These are phyloP conservation scores for Dorcus hopei DNA, from an alignment of 2,888 invertebrate genomes.

Conservation along the genomic window DNA sequence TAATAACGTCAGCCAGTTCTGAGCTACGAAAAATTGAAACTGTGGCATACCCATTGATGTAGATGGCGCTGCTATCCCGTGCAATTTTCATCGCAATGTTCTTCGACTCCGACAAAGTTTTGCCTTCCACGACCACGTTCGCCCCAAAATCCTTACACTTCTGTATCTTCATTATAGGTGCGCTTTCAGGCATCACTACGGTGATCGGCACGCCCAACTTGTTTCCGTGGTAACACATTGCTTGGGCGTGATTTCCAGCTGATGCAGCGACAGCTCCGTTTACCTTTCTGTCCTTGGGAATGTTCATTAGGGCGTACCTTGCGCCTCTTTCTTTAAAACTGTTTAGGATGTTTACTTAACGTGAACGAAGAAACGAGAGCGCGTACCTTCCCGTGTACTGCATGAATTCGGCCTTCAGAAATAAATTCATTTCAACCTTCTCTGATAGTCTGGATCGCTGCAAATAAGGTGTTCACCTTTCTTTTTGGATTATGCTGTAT, in stretches of 20 bases:
- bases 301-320: slow-evolving; percentile 46
- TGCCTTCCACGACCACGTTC: slow-evolving; percentile 62
- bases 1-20: neutral
- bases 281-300: slow-evolving; percentile 36
- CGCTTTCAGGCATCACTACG: slow-evolving; percentile 49
- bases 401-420: slow-evolving; percentile 11
- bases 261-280: slow-evolving; percentile 52
- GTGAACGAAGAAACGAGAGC: neutral
- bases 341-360: neutral
- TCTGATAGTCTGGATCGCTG: slow-evolving; percentile 12
- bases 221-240: slow-evolving; percentile 51
- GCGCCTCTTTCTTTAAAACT: slow-evolving; percentile 22
- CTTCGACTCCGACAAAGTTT: slow-evolving; percentile 63
- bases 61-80: slow-evolving; percentile 64
- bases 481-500: neutral
- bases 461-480: neutral
- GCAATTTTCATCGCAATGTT: slow-evolving; percentile 69
- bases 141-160: slow-evolving; percentile 63
- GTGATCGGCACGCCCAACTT: slow-evolving; percentile 51
- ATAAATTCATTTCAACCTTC: slow-evolving; percentile 9
- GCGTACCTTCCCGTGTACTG: slow-evolving; percentile 14
- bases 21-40: neutral
- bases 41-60: slow-evolving; percentile 74
- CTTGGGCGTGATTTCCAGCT: slow-evolving; percentile 50
- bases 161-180: slow-evolving; percentile 63